These are phyloP conservation scores for Diachrysia chrysitis DNA, from an alignment of 2,888 invertebrate species.

Conservation along the genomic window DNA sequence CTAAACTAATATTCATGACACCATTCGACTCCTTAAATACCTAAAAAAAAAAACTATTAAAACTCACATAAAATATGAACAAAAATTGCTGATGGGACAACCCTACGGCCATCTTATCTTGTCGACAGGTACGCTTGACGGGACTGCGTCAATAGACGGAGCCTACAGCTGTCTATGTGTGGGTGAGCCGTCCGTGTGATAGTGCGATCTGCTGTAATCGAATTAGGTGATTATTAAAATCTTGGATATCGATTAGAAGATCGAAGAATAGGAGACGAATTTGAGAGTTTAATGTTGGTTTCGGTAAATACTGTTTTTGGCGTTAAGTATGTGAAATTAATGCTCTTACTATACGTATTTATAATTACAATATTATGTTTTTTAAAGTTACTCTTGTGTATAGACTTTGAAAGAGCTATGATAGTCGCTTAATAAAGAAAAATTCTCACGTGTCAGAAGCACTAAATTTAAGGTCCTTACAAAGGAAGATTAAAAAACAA, in stretches of 20 bases:
- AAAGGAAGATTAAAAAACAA: background rate
- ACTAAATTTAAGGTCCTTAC: too few species aligned
- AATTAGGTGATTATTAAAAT: conserved; percentile 25
- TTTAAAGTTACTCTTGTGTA: too few species aligned
- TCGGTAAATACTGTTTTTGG: too few species aligned
- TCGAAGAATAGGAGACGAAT: background rate
- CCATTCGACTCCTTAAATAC: background rate
- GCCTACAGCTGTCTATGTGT: conserved; percentile 52
- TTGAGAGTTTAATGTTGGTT: too few species aligned
- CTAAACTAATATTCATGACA: background rate
- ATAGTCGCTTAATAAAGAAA: too few species aligned
- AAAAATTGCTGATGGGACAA: conserved; percentile 52
- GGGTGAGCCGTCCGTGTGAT: conserved; percentile 20
- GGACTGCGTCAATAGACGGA: conserved; percentile 79
- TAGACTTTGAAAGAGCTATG: too few species aligned
- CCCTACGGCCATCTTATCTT: conserved; percentile 78
- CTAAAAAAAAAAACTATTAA: conserved; percentile 11
- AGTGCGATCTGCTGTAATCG: conserved; percentile 35
- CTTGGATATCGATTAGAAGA: conserved; percentile 5
- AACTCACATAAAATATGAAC: background rate
- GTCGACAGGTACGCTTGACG: conserved; percentile 80
- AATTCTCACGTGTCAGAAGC: too few species aligned
- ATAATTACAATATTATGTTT: too few species aligned
- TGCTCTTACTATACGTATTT: too few species aligned
- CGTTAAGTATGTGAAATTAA: too few species aligned